Conservation (phyloP, 2,113 vertebrate species). For the Saguinus imperator region DNA sequence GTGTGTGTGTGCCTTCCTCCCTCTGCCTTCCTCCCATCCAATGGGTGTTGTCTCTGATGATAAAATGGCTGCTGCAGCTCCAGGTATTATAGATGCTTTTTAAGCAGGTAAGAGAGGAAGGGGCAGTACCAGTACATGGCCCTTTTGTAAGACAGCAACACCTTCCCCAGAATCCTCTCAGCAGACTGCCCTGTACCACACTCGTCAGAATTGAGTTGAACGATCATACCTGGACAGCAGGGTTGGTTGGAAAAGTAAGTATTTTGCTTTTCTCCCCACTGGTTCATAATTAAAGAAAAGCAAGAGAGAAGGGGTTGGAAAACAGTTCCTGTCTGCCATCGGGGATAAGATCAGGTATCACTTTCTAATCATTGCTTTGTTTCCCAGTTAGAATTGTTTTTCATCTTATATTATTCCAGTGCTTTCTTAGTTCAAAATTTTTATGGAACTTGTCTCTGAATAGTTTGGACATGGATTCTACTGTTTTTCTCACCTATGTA, state of each 20-base stretch:
- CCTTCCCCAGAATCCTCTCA: background rate
- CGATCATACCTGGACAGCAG: background rate
- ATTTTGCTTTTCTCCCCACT: background rate
- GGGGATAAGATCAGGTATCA: background rate
- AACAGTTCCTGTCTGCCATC: background rate
- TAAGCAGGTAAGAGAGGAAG: background rate
- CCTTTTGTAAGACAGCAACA: background rate
- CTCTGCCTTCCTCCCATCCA: no score
- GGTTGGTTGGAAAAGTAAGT: background rate
- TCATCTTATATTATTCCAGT: background rate
- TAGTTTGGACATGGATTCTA: background rate
- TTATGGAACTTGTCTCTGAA: background rate
- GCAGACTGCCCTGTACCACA: background rate
- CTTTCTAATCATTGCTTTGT: background rate
- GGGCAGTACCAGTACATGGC: background rate
- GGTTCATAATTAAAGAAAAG: background rate
- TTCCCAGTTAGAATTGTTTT: background rate
- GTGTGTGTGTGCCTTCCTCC: background rate
- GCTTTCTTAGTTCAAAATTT: slow-evolving; percentile 25
- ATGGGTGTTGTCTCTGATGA: background rate
- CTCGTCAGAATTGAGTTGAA: background rate
- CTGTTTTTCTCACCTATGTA: background rate
- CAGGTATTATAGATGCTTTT: background rate
- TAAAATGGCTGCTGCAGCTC: background rate
- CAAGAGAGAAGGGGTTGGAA: background rate